These are phyloP conservation scores for Botia almorhae DNA, from an alignment of 2,797 vertebrate genomes.

Conservation along the genomic window DNA sequence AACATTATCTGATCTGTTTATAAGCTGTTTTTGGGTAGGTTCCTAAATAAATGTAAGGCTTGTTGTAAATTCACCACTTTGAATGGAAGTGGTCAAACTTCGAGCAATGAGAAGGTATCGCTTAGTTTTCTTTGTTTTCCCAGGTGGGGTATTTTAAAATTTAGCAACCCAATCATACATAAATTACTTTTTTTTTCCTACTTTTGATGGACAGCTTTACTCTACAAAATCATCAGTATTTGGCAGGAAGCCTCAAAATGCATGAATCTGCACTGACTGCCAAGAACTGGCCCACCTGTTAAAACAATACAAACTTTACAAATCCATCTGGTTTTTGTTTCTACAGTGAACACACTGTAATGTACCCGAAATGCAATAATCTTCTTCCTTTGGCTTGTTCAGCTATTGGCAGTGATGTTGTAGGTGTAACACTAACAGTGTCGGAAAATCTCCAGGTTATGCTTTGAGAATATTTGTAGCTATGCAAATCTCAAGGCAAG, in stretches of 20 bases:
- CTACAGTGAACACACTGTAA: not conserved
- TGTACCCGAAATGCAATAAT: not conserved
- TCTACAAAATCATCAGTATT: not conserved
- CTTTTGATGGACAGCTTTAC: not conserved
- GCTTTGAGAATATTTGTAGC: slow-evolving; percentile 26
- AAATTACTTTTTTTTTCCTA: not conserved
- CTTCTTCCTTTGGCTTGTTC: not conserved
- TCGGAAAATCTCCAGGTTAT: slow-evolving; percentile 12
- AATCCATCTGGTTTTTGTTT: slow-evolving; percentile 4
- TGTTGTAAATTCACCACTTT: not conserved
- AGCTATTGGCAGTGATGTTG: not conserved
- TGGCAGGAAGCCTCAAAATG: not conserved
- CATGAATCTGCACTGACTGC: not conserved
- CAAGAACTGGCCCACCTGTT: slow-evolving; percentile 24
- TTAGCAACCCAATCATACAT: not conserved
- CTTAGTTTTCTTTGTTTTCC: slow-evolving; percentile 15
- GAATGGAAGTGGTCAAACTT: not conserved
- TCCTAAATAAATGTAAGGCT: not conserved
- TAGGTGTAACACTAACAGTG: slow-evolving; percentile 6
- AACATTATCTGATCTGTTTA: not conserved
- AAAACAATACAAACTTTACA: not conserved
- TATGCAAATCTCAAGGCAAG: not conserved
- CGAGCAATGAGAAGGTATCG: not conserved
- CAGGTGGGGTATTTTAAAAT: not conserved
- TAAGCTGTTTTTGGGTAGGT: not conserved